These are phyloP conservation scores for Andrena chrysosceles DNA, from an alignment of 2,888 invertebrate genomes.

Conservation along the genomic window DNA sequence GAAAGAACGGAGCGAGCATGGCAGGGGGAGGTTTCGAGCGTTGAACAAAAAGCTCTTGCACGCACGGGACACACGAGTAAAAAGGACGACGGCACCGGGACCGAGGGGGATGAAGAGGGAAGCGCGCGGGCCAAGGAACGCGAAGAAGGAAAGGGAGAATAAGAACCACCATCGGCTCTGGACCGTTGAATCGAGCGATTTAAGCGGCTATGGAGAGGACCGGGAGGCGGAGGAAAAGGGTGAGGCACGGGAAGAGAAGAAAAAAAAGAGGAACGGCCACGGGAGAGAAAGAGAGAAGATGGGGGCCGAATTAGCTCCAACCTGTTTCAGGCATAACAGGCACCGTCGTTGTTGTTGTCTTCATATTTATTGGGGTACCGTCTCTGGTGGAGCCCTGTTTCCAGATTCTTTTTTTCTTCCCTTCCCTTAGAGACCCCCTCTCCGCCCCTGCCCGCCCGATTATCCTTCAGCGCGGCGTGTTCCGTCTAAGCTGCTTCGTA, in stretches of 20 bases:
- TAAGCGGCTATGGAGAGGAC: conserved; percentile 68
- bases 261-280: conserved; percentile 15
- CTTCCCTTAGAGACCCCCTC: conserved; percentile 51
- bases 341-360: conserved; percentile 82
- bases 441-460: conserved; percentile 48
- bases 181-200: conserved; percentile 80
- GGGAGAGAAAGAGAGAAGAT: conserved; percentile 30
- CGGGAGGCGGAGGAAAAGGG: conserved; percentile 44
- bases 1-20: conserved; percentile 51
- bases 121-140: conserved; percentile 60
- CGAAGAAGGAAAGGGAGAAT: conserved; percentile 71
- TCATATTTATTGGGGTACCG: conserved; percentile 84
- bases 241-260: conserved; percentile 28
- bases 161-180: conserved; percentile 72
- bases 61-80: conserved; percentile 59
- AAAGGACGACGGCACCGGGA: conserved; percentile 54
- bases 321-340: conserved; percentile 81
- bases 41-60: conserved; percentile 68
- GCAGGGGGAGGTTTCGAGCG: conserved; percentile 50
- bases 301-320: conserved; percentile 82
- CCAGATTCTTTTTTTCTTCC: conserved; percentile 64
- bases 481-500: conserved; percentile 72
- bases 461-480: conserved; percentile 65
- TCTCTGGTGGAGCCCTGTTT: conserved; percentile 75
- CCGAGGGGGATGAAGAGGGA: conserved; percentile 55